Evolutionary conservation across 2,888 invertebrate species (phyloP).

Genomic region (Oxystoma pomonae): DNA sequence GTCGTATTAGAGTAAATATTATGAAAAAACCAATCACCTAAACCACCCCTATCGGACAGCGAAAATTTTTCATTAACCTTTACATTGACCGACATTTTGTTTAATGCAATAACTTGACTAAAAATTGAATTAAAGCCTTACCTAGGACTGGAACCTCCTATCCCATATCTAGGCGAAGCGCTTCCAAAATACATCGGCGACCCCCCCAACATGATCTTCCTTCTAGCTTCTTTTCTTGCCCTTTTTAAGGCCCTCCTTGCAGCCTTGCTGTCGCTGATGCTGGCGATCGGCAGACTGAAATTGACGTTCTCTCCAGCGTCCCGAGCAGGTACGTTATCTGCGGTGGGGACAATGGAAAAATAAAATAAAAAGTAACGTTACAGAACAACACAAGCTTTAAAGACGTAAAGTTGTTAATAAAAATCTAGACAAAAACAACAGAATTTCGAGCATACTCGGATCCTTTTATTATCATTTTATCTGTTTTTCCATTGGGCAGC

Average conservation of each 20-base stretch:
- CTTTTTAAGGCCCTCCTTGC: conserved; percentile 74
- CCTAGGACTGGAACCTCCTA: conserved; percentile 48
- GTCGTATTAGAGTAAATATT: no score
- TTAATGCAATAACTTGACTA: no score
- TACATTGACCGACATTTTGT: no score
- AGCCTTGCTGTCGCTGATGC: conserved; percentile 52
- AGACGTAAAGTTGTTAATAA: not conserved
- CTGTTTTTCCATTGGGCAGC: no score
- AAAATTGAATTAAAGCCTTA: no score
- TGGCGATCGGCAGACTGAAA: conserved; percentile 28
- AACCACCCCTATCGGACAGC: no score
- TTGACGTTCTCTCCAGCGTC: conserved; percentile 52
- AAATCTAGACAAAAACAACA: not conserved
- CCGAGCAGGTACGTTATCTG: conserved; percentile 38
- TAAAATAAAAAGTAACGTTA: not conserved
- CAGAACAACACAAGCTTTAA: no score
- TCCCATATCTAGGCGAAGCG: conserved; percentile 40
- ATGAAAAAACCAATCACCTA: no score
- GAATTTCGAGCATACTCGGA: no score
- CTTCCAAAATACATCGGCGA: conserved; percentile 35
- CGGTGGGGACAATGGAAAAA: not conserved
- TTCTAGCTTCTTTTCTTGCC: conserved; percentile 74
- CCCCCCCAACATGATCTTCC: conserved; percentile 49
- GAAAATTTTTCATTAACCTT: no score
- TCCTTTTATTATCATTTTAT: no score